Evolutionary conservation across 2,113 vertebrate genomes (phyloP).

Genomic region (Glareola pratincola): DNA sequence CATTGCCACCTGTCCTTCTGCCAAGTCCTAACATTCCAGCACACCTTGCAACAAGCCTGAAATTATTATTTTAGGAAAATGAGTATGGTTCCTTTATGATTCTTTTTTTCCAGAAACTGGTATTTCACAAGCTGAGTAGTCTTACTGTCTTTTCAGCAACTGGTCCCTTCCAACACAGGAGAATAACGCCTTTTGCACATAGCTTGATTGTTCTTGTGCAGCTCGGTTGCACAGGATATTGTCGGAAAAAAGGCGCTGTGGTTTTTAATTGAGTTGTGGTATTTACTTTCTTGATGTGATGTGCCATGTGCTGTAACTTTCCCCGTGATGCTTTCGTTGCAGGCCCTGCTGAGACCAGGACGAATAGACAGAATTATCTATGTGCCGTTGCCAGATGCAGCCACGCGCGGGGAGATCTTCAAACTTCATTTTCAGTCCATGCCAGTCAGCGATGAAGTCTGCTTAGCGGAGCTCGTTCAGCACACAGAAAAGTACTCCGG

Average conservation of each 20-base stretch:
- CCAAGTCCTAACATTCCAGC: constrained; percentile 10
- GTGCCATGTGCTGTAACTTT: neutral
- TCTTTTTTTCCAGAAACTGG: neutral
- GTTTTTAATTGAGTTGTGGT: neutral
- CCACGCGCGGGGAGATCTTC: constrained; percentile 87
- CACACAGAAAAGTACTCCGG: constrained; percentile 88
- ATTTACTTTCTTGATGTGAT: neutral
- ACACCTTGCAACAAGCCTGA: constrained; percentile 34
- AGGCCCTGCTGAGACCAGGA: constrained; percentile 97
- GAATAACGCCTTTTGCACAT: neutral
- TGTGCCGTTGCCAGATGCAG: constrained; percentile 88
- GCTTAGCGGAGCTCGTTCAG: constrained; percentile 79
- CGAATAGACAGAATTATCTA: constrained; percentile 93
- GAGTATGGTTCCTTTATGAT: neutral
- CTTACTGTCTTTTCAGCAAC: neutral
- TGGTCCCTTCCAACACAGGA: neutral
- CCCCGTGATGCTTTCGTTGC: neutral
- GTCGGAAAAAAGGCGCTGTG: neutral
- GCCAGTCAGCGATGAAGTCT: constrained; percentile 80
- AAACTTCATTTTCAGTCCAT: constrained; percentile 84
- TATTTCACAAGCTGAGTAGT: neutral
- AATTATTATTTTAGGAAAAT: constrained; percentile 36
- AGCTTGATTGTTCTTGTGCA: neutral
- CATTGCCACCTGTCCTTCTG: neutral
- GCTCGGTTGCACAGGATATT: neutral